These are phyloP conservation scores for Corythornis vintsioides DNA, from an alignment of 2,113 vertebrate genomes.

Conservation along the genomic window DNA sequence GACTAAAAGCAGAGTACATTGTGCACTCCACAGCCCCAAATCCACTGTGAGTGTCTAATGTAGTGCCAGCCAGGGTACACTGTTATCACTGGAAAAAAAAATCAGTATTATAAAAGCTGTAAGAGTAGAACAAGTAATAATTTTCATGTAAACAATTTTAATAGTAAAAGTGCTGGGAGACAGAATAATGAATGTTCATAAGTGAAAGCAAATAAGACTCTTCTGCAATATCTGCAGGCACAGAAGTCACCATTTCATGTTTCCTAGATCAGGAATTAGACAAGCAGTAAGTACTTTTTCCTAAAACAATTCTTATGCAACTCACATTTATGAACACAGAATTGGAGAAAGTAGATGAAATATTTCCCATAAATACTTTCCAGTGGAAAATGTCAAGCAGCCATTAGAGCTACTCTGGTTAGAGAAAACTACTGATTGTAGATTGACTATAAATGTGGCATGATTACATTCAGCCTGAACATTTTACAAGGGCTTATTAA, in stretches of 20 bases:
- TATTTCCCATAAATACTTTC: not conserved
- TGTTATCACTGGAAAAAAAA: not conserved
- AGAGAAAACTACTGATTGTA: not conserved
- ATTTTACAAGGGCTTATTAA: not conserved
- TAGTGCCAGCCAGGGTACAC: not conserved
- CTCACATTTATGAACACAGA: not conserved
- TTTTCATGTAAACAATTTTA: not conserved
- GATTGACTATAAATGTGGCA: not conserved
- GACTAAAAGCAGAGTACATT: not conserved
- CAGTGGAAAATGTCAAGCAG: not conserved
- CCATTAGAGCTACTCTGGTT: not conserved
- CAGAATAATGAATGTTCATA: not conserved
- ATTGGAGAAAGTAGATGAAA: not conserved
- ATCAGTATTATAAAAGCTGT: not conserved
- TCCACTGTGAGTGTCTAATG: rapidly evolving
- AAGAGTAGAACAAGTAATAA: not conserved
- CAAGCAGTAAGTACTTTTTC: not conserved
- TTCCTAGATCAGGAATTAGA: not conserved
- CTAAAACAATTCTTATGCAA: not conserved
- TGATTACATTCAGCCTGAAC: not conserved
- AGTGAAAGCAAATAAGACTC: not conserved
- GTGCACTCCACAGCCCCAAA: not conserved
- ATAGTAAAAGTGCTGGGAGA: not conserved
- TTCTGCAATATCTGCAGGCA: not conserved
- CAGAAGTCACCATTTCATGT: not conserved